Conservation (phyloP, 92 coral and sea anemone species). For the Epizoanthus stellaris region DNA sequence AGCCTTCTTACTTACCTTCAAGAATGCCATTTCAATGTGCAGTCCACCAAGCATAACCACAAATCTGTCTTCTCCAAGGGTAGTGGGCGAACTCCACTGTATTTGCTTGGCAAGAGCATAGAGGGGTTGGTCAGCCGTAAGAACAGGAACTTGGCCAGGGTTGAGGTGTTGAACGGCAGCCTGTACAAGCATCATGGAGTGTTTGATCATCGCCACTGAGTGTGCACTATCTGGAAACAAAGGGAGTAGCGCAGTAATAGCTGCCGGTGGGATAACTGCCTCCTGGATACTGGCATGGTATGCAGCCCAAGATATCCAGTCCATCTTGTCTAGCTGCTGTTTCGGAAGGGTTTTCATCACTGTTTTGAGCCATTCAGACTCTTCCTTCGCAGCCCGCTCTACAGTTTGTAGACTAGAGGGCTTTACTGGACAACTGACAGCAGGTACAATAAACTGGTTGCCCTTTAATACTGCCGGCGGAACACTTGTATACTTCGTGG, state of each 20-base stretch:
- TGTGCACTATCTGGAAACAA: too few species aligned
- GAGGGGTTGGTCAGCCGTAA: constrained; percentile 46
- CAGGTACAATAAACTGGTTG: neutral
- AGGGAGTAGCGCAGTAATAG: constrained; percentile 19
- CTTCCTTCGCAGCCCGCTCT: neutral
- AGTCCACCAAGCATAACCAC: constrained; percentile 53
- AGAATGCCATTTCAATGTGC: constrained; percentile 43
- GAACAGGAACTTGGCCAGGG: constrained; percentile 40
- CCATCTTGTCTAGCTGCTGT: constrained; percentile 20
- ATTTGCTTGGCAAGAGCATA: constrained; percentile 52
- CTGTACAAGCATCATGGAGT: too few species aligned
- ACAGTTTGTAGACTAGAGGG: neutral
- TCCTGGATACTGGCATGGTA: constrained; percentile 37
- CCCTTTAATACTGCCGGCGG: constrained; percentile 6
- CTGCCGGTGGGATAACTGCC: constrained; percentile 13
- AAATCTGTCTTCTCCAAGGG: constrained; percentile 42
- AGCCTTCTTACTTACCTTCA: constrained; percentile 15
- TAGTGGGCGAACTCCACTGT: constrained; percentile 34
- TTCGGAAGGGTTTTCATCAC: constrained; percentile 15
- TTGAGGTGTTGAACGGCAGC: constrained; percentile 19
- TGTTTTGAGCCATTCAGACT: constrained; percentile 29
- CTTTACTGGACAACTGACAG: neutral
- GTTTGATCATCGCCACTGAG: too few species aligned
- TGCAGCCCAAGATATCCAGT: constrained; percentile 46
- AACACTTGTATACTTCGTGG: neutral